Evolutionary conservation across 2,113 vertebrate species (phyloP).

Genomic region (Coracopsis vasa): DNA sequence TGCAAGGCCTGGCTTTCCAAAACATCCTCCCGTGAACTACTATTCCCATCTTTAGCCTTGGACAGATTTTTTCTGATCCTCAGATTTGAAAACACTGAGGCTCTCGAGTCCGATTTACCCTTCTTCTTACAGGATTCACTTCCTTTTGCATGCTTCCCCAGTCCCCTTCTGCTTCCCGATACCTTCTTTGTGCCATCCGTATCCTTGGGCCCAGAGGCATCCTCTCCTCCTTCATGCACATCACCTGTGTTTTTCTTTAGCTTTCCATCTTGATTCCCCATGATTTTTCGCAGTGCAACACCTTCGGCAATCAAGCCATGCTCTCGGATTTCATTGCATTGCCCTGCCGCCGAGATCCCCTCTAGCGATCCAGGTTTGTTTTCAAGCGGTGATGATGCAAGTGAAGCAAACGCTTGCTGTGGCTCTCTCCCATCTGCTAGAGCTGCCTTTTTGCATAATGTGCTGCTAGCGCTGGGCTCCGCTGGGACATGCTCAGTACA

Average conservation of each 20-base stretch:
- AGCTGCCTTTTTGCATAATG: slow-evolving; percentile 80
- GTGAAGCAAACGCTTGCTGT: slow-evolving; percentile 68
- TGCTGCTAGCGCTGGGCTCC: slow-evolving; percentile 76
- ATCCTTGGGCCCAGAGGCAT: slow-evolving; percentile 81
- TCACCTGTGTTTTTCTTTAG: slow-evolving; percentile 83
- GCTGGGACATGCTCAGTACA: slow-evolving; percentile 79
- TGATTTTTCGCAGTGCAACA: slow-evolving; percentile 72
- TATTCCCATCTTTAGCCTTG: slow-evolving; percentile 81
- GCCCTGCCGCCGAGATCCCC: slow-evolving; percentile 47
- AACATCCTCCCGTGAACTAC: slow-evolving; percentile 88
- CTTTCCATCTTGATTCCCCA: slow-evolving; percentile 98
- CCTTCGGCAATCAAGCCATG: slow-evolving; percentile 81
- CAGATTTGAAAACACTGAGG: slow-evolving; percentile 93
- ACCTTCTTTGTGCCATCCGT: slow-evolving; percentile 85
- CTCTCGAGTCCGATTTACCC: slow-evolving; percentile 86
- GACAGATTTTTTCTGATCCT: slow-evolving; percentile 88
- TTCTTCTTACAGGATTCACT: slow-evolving; percentile 82
- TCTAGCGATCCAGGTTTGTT: slow-evolving; percentile 64
- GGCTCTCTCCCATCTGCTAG: slow-evolving; percentile 76
- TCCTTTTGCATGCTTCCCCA: slow-evolving; percentile 82
- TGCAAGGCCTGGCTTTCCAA: slow-evolving; percentile 79
- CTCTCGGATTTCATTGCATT: not conserved
- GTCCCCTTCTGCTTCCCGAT: slow-evolving; percentile 81
- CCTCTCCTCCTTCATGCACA: slow-evolving; percentile 80
- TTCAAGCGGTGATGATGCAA: slow-evolving; percentile 75